These are phyloP conservation scores for Caretta caretta DNA, from an alignment of 2,113 vertebrate species.

Conservation along the genomic window DNA sequence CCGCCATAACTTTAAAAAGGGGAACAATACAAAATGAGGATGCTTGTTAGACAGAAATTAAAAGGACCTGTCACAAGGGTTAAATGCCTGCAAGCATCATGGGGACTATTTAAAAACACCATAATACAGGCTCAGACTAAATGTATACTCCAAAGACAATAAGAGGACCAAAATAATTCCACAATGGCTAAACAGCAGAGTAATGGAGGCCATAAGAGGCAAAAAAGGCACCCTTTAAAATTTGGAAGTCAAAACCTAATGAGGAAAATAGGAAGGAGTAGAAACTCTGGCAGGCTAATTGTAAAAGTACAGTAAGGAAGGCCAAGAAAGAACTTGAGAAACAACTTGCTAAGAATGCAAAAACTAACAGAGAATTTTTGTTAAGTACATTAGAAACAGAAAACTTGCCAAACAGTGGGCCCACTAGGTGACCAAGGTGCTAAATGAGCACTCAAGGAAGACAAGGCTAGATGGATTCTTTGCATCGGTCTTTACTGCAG, in stretches of 20 bases:
- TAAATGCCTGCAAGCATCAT: background rate
- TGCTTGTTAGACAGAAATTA: background rate
- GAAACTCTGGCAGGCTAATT: too few species aligned
- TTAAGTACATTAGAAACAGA: background rate
- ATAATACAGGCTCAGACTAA: background rate
- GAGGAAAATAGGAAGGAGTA: too few species aligned
- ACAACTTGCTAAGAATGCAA: background rate
- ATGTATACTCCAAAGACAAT: background rate
- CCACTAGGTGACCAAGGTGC: background rate
- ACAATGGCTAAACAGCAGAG: too few species aligned
- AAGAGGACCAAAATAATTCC: too few species aligned
- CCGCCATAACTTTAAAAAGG: background rate
- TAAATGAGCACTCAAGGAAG: background rate
- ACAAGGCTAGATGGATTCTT: background rate
- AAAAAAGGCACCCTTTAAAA: background rate
- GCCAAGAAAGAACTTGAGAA: background rate
- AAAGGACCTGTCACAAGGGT: background rate
- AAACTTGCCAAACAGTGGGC: background rate
- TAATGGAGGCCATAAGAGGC: too few species aligned
- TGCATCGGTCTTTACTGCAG: background rate
- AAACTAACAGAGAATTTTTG: background rate
- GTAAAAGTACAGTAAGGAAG: background rate
- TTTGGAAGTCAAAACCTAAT: background rate
- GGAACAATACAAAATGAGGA: background rate
- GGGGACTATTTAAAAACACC: background rate